Base-by-base conservation (phyloP, 2,888 invertebrate species). In the Drosophila sordidapex region DNA sequence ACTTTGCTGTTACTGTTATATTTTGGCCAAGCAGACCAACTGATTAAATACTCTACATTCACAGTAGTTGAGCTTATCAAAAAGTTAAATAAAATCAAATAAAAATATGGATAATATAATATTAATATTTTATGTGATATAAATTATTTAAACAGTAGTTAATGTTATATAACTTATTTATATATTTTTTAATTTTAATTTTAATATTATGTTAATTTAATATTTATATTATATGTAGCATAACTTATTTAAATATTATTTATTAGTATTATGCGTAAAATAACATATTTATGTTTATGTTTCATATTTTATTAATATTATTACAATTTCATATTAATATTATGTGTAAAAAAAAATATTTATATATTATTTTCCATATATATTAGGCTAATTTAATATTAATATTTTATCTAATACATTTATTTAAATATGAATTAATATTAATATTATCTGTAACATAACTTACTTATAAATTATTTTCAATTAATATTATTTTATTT, bases 1-100 rank as follows among this genome's bases (percentile, higher is more conserved):
- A 63, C 56, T 74, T 54, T 73, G 62, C 36, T 54, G 21, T 29
- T 58, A 40, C 25, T 13, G 40, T 46, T 38, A 64, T 10, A 25
- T 15, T 3, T 4, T 15, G 31, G 38, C 18, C 46, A 63, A 63
- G 15, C 51, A 10, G 6, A 25, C 18, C 25, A 1, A 25, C 46
- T 46, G 2, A 15, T 8, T 46, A 33, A 36, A 81, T 86, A 68
- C 87, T 49, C 81, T 79, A 40, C 21, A 21, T 18, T 27, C 21
- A 2, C 4, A 31, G 2, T 1, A 4, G 21, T 33, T 11, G 1
- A 52, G 33, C 21, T 4, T 1, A 2, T 10, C 10, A 5, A 49
- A 29, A 31, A 10, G 51, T 18, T 6, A 49, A 7, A 21, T 4
- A 11, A 15, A 10, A 7, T 25, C 25, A 29, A 29, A 7, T 29